These are phyloP conservation scores for Crocodylus rhombifer DNA, from an alignment of 2,797 vertebrate genomes.

Conservation along the genomic window DNA sequence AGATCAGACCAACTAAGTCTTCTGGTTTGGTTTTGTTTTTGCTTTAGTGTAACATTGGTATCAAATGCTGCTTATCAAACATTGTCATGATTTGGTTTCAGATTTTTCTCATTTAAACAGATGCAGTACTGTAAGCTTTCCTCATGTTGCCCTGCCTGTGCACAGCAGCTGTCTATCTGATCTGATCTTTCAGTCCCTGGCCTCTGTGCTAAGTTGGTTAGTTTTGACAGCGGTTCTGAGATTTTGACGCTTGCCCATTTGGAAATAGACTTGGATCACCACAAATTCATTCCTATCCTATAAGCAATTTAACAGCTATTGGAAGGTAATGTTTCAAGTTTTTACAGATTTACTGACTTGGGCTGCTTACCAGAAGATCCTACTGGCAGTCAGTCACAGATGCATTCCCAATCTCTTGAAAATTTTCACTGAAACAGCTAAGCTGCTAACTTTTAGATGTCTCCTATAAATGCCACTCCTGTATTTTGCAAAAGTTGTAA, in stretches of 20 bases:
- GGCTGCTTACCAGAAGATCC: neutral
- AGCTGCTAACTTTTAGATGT: neutral
- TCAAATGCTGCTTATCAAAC: neutral
- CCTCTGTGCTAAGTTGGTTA: neutral
- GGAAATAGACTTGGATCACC: neutral
- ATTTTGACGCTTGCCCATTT: rapidly evolving
- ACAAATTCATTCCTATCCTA: neutral
- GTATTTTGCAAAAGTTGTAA: neutral
- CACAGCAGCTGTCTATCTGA: neutral
- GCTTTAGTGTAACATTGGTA: neutral
- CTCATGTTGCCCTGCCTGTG: neutral
- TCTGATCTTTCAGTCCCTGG: neutral
- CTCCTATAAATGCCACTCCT: too few species aligned
- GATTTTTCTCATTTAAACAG: neutral
- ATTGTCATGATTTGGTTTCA: neutral
- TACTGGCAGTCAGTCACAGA: neutral
- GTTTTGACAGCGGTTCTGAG: neutral
- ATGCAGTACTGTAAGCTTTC: neutral
- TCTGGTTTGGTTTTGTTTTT: neutral
- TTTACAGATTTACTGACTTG: neutral
- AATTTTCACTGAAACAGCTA: too few species aligned
- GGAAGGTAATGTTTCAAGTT: neutral
- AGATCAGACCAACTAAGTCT: neutral
- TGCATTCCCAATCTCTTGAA: neutral
- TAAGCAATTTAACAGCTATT: neutral